These are phyloP conservation scores for Megaceryle maxima DNA, from an alignment of 2,113 vertebrate genomes.

Conservation along the genomic window DNA sequence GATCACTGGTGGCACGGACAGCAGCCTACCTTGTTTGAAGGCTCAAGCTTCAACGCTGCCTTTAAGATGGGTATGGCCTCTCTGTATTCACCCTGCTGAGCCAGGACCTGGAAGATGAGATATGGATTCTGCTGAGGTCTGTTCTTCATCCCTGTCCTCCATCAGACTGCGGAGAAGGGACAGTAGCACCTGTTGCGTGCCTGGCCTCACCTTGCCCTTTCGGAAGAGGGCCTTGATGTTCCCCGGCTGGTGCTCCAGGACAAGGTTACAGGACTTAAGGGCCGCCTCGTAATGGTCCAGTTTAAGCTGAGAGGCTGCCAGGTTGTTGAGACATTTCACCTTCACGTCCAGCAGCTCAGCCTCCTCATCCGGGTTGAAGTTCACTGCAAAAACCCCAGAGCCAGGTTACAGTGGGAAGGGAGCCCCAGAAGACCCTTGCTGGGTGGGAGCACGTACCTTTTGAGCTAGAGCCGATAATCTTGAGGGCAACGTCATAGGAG, in stretches of 20 bases:
- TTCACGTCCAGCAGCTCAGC: conserved; percentile 86
- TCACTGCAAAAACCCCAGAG: conserved; percentile 74
- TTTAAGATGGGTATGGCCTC: conserved; percentile 90
- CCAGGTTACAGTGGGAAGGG: rapidly evolving
- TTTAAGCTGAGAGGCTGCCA: conserved; percentile 95
- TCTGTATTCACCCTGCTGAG: conserved; percentile 89
- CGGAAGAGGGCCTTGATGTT: conserved; percentile 97
- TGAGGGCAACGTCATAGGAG: conserved; percentile 91
- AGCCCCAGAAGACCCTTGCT: rapidly evolving
- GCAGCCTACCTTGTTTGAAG: conserved; percentile 89
- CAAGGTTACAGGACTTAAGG: conserved; percentile 87
- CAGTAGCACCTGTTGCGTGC: rapidly evolving
- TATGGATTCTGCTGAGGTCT: rapidly evolving
- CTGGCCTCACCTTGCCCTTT: conserved; percentile 90
- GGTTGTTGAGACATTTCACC: conserved; percentile 97
- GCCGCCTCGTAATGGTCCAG: conserved; percentile 92
- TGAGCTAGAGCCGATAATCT: conserved; percentile 86
- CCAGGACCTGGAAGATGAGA: conserved; percentile 80
- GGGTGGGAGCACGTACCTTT: conserved; percentile 79
- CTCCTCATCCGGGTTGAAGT: conserved; percentile 87
- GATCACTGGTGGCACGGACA: not conserved
- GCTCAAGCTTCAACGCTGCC: conserved; percentile 90
- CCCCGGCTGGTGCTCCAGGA: conserved; percentile 87
- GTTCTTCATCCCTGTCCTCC: rapidly evolving
- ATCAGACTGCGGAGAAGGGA: rapidly evolving